A percentile compares a stretch with the other conserved stretches of the same genome.
phyloP scores from a whole-genome alignment of 2,797 vertebrate species.

The Psittacula echo region DNA sequence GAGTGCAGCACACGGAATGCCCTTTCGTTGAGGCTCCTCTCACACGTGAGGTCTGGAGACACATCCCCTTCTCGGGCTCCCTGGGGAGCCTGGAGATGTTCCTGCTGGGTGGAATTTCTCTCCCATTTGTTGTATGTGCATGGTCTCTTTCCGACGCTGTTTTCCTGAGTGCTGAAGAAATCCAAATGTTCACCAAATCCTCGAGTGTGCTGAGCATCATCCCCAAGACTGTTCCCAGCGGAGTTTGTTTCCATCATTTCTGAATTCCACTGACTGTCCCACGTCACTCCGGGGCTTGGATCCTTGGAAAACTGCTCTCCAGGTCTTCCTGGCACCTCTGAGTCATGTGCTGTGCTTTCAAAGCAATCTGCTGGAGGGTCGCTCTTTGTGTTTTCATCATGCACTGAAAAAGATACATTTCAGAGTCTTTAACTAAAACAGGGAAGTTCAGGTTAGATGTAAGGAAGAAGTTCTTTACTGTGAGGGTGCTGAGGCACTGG shows the following conservation, averaged over 20 bases:
- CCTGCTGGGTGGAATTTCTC: not conserved
- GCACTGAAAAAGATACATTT: conserved; percentile 1
- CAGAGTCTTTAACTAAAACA: not conserved
- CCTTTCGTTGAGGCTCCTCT: conserved; percentile 43
- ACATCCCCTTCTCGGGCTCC: not conserved
- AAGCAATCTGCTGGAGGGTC: not conserved
- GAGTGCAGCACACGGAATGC: conserved; percentile 28
- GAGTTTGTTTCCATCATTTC: not conserved
- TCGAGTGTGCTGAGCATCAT: not conserved
- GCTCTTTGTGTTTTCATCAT: not conserved
- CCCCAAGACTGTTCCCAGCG: accelerated
- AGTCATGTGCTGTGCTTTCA: not conserved
- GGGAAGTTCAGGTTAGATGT: not conserved
- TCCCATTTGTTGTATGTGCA: not conserved
- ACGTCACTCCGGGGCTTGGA: not conserved
- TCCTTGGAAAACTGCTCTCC: not conserved
- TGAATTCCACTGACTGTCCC: conserved; percentile 19
- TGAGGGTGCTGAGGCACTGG: too few species aligned
- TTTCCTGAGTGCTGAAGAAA: not conserved
- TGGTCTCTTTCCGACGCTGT: accelerated
- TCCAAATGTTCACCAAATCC: not conserved
- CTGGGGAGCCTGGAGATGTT: not conserved
- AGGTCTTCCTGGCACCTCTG: not conserved
- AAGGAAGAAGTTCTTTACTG: too few species aligned
- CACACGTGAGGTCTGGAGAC: conserved; percentile 1